Evolutionary conservation across 1,140 invertebrate genomes (phyloP).

Genomic region (Drosophila carrolli): DNA sequence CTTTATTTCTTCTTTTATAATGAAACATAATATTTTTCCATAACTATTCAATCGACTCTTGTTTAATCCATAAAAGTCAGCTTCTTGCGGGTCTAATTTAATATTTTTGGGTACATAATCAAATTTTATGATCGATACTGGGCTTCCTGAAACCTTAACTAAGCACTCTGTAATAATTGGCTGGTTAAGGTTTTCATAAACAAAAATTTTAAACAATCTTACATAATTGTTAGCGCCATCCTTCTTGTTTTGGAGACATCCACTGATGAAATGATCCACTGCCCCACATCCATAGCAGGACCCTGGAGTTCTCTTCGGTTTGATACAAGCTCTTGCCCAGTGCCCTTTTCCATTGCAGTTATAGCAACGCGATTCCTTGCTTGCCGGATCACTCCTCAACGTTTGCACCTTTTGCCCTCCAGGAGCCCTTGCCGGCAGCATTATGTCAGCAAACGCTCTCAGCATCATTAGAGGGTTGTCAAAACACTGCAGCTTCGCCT

Average conservation of each 20-base stretch:
- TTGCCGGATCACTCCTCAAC: neutral
- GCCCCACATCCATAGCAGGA: too few species aligned
- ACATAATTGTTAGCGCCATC: neutral
- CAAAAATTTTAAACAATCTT: too few species aligned
- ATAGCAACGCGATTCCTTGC: neutral
- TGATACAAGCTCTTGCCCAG: neutral
- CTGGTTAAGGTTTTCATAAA: too few species aligned
- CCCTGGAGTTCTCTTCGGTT: neutral
- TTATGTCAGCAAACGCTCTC: slow-evolving; percentile 1
- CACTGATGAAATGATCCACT: neutral
- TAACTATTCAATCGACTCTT: neutral
- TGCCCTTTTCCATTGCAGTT: neutral
- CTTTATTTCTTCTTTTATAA: neutral
- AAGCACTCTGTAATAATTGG: neutral
- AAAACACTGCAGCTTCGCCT: too few species aligned
- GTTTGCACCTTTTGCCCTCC: neutral
- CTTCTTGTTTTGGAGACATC: neutral
- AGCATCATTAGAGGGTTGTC: neutral
- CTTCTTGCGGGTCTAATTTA: neutral
- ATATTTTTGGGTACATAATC: neutral
- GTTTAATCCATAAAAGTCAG: neutral
- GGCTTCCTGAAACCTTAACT: neutral
- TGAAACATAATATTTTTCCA: neutral
- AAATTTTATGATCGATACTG: neutral
- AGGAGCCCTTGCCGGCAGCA: neutral